Percentiles rank a stretch among this genome's conserved stretches.
Evolutionary conservation across 1,140 invertebrate genomes (phyloP).

Genomic region (Dolichoris vasculosae): DNA sequence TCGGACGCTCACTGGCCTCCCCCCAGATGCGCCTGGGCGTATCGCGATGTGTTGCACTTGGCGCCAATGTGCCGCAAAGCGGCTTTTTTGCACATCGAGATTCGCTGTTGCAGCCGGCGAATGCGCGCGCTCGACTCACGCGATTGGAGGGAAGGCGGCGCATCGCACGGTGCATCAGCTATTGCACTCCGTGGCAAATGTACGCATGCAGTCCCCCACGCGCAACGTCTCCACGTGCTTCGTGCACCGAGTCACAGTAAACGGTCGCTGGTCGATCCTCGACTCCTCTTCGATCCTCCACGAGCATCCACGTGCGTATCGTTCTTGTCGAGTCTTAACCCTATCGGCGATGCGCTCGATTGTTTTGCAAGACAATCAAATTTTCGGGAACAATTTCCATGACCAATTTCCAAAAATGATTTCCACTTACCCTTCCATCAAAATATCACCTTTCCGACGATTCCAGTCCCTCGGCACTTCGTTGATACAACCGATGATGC

Average conservation of each 20-base stretch:
- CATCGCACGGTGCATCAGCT: conserved; percentile 45
- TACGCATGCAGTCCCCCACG: conserved; percentile 38
- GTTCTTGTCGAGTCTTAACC: too few species aligned
- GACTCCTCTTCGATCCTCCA: conserved; percentile 22
- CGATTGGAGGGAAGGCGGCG: conserved; percentile 39
- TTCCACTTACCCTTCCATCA: too few species aligned
- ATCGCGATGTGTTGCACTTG: conserved; percentile 42
- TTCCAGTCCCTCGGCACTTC: too few species aligned
- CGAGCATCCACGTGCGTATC: too few species aligned
- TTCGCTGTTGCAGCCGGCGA: conserved; percentile 43
- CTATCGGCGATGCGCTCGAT: too few species aligned
- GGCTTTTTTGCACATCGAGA: conserved; percentile 46
- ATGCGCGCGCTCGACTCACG: conserved; percentile 23
- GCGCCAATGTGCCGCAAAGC: not conserved
- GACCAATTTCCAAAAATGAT: too few species aligned
- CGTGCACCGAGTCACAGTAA: not conserved
- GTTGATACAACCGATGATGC: too few species aligned
- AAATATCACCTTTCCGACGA: too few species aligned
- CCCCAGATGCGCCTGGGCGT: not conserved
- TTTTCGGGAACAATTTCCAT: too few species aligned
- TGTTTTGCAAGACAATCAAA: too few species aligned
- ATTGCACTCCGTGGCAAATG: conserved; percentile 51
- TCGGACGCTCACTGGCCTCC: not conserved
- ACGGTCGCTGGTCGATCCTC: too few species aligned
- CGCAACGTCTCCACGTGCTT: conserved; percentile 33